Evolutionary conservation across 2,113 vertebrate genomes (phyloP), one percentile per base, ranked within the genome.

Genomic region (Glareola pratincola): DNA sequence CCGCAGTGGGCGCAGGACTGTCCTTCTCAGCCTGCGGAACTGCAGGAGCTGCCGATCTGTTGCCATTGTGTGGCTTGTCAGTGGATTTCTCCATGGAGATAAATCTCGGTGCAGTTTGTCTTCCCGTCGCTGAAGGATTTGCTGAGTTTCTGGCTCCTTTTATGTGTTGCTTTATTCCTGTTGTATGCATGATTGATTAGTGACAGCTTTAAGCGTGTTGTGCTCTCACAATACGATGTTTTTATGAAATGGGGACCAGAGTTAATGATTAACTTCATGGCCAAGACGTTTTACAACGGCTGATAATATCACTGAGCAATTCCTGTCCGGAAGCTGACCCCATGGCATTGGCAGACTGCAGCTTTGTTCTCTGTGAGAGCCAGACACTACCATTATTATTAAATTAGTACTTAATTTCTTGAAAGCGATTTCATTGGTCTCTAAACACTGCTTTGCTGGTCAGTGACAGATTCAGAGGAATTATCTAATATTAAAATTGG

Each of bases 191-290:
- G 82, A 79, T 75, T 68, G 74, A 92, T 88, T 50, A 90, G 56
- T 80, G 95, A 75, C 94, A 64, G 69, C 22, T 69, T 75, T 51
- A 53, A 90, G 81, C 1, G 5, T 80, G 81, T 69, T 19, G 7
- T 50, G 77, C 86, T 63, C 68, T 77, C 82, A 94, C 64, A 51
- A 73, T 64, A 54, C 10, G 6, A 85, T 86, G 85, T 96, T 97
- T 93, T 95, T 93, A 32, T 81, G 89, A 93, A 81, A 50, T 2
- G 75, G 32, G 24, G 82, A 95, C 81, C 51, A 3, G 59, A 57
- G 96, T 98, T 98, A 98, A 98, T 97, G 8, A 97, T 96, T 98
- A 98, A 98, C 97, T 76, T 29, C 1, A 1, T 20, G 72, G 71
- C 79, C 67, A 84, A 79, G 95, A 96, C 82, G 80, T 90, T 98